Evolutionary conservation across 2,888 invertebrate species (phyloP).

Genomic region (Phyllotreta cruciferae): DNA sequence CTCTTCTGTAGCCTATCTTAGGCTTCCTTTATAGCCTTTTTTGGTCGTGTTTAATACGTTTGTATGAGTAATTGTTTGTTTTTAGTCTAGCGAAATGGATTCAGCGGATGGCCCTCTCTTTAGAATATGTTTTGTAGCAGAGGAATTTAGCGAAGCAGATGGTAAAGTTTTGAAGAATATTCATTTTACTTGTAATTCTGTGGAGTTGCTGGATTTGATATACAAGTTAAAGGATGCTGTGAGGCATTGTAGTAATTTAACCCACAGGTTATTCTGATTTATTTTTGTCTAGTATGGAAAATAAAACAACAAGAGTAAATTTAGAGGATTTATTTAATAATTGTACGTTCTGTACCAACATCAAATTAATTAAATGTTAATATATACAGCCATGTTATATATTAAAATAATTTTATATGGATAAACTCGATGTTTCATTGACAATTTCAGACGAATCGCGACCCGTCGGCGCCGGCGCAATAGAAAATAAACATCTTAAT

Average conservation of each 20-base stretch:
- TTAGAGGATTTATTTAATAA: constrained; percentile 55
- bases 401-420: constrained; percentile 58
- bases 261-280: constrained; percentile 29
- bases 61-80: constrained; percentile 29
- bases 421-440: constrained; percentile 53
- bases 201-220: constrained; percentile 71
- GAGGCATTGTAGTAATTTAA: constrained; percentile 66
- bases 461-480: constrained; percentile 42
- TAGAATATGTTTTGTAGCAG: constrained; percentile 53
- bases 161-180: constrained; percentile 60
- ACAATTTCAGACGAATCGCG: constrained; percentile 47
- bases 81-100: constrained; percentile 54
- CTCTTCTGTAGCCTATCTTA: background rate
- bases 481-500: constrained; percentile 49
- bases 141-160: constrained; percentile 57
- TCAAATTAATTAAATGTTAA: constrained; percentile 55
- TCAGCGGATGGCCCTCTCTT: constrained; percentile 56
- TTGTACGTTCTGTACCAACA: constrained; percentile 60
- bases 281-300: too few relatives aligned
- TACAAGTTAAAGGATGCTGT: constrained; percentile 72
- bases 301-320: constrained; percentile 27
- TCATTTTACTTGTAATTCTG: constrained; percentile 68
- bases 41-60: too few relatives aligned
- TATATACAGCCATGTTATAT: constrained; percentile 59
- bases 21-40: background rate